A percentile compares a stretch with the other conserved stretches of the same genome.
Conservation (phyloP, 2,113 vertebrate species). For the rabbit (Oryctolagus cuniculus) region mOryCun1.1 NC_091441.1:16076001-16076500, state of each 20-base stretch:
- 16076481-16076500: not conserved
- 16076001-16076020: constrained; percentile 12
- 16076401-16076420: not conserved
- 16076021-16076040: not conserved
- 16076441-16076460: too few relatives aligned
- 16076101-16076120: not conserved
- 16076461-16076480: not conserved
- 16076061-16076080: not conserved
- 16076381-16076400: not conserved
- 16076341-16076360: not conserved
- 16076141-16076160: too few relatives aligned
- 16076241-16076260: not conserved
- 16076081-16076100: not conserved
- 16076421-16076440: not conserved
- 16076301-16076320: not conserved
- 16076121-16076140: not conserved
- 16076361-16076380: not conserved
- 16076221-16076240: not conserved
- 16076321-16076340: not conserved
- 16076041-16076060: not conserved
- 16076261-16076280: not conserved
- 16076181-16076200: not conserved
- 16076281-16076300: not conserved
- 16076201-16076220: not conserved
- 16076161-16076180: not conserved